Base-by-base conservation (phyloP, 2,888 invertebrate species). In the Lysandra coridon region DNA sequence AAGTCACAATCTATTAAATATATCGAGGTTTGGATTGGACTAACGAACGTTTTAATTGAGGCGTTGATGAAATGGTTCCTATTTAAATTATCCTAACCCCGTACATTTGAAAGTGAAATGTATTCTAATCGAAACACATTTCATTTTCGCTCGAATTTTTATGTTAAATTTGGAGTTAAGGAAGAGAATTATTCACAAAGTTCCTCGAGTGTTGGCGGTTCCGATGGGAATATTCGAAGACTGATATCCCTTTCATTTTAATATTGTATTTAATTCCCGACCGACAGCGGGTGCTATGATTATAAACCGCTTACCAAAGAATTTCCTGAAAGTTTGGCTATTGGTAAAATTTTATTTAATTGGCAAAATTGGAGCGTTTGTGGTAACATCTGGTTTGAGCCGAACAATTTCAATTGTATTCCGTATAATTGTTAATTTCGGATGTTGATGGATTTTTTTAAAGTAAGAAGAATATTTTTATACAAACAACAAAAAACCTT, bases 271-370 rank as follows among this genome's bases (percentile, higher is more conserved):
- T 89, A 89, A 90, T 88, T 88, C 85, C 84, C 82, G 79, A 82
- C 83, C 82, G 82, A 82, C 83, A 83, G 81, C 81, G 82, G 84
- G 83, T 85, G 86, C 87, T 87, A 89, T 91, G 91, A 92, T 92
- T 91, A 90, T 90, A 91, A 92, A 93, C 92, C 89, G 90, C 90
- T 92, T 91, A 92, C 91, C 91, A 88, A 91, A 91, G 90, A 88
- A 89, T 90, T 87, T 84, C 83, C 79, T 78, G 81, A 79, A 85
- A 90, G 89, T 90, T 91, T 88, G 86, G 86, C 85, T 85, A 85
- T 84, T 85, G 89, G 89, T 91, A 92, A 90, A 92, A 92, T 88
- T 92, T 92, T 86, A 80, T 81, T 83, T 82, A 85, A 85, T 86
- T 83, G 84, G 37, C 73, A 57, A 79, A 79, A 62, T 74, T 30